phyloP scores from a whole-genome alignment of 2,888 invertebrate genomes.

The Drosophila kokeensis region DNA sequence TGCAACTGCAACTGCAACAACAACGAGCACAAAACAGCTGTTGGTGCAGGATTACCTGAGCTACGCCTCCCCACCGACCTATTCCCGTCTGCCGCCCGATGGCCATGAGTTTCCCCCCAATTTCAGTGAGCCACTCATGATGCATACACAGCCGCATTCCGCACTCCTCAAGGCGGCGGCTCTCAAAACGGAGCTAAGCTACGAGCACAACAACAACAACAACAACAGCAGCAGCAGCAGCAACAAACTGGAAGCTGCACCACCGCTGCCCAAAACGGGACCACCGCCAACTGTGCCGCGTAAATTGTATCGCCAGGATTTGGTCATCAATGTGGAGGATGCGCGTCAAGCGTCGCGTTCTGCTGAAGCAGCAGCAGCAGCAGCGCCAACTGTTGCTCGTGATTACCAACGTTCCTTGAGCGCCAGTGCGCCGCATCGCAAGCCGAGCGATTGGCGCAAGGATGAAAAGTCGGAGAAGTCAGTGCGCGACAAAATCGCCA shows the following conservation, averaged over 20 bases:
- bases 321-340: constrained; percentile 84
- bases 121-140: constrained; percentile 84
- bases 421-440: constrained; percentile 74
- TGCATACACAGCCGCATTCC: constrained; percentile 74
- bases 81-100: constrained; percentile 85
- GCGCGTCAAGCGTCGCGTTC: constrained; percentile 56
- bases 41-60: constrained; percentile 84
- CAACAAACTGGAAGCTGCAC: constrained; percentile 65
- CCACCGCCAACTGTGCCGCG: constrained; percentile 84
- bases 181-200: constrained; percentile 46
- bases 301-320: constrained; percentile 84
- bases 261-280: constrained; percentile 84
- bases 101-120: constrained; percentile 85
- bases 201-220: constrained; percentile 52
- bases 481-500: constrained; percentile 94
- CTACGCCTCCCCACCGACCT: constrained; percentile 83
- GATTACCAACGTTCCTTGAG: constrained; percentile 83
- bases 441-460: constrained; percentile 87
- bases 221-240: constrained; percentile 40
- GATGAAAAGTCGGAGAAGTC: constrained; percentile 93
- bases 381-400: constrained; percentile 39
- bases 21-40: constrained; percentile 78
- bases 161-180: constrained; percentile 49
- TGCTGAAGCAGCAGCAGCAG: constrained; percentile 10
- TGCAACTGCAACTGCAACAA: constrained; percentile 63